These are phyloP conservation scores for Caenorhabditis macrosperma DNA, from an alignment of 2,888 invertebrate genomes.

Conservation along the genomic window DNA sequence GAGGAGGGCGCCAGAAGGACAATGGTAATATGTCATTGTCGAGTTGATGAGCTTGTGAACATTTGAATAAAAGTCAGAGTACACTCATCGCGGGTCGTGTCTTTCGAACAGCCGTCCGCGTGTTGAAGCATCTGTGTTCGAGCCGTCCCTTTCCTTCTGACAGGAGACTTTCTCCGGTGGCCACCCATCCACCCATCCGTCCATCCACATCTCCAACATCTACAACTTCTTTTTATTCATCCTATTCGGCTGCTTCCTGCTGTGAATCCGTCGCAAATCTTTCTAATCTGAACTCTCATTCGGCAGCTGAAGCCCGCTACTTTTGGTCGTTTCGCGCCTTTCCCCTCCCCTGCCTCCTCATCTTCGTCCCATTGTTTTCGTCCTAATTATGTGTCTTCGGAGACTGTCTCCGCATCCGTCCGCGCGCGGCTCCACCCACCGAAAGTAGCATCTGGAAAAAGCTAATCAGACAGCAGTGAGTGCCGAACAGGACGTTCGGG, in stretches of 20 bases:
- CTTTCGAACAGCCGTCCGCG: neutral
- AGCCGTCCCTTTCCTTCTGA: neutral
- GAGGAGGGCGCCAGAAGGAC: slow-evolving; percentile 20
- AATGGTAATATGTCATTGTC: slow-evolving; percentile 45
- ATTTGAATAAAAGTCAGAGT: slow-evolving; percentile 43
- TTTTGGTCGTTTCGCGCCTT: slow-evolving; percentile 43
- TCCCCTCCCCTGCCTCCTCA: slow-evolving; percentile 5
- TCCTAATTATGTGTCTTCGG: slow-evolving; percentile 36
- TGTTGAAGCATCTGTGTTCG: neutral
- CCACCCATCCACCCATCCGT: neutral
- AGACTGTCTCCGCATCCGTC: slow-evolving; percentile 30
- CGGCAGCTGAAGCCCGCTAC: neutral
- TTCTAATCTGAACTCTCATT: slow-evolving; percentile 12
- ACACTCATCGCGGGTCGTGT: neutral
- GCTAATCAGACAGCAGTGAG: slow-evolving; percentile 21
- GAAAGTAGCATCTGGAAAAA: slow-evolving; percentile 43
- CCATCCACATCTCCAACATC: neutral
- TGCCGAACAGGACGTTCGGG: slow-evolving; percentile 31
- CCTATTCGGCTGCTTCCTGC: slow-evolving; percentile 6
- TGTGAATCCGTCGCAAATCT: slow-evolving; percentile 22
- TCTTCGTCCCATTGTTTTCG: slow-evolving; percentile 41
- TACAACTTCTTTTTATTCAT: neutral
- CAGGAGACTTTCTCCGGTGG: neutral
- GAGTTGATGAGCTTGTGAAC: slow-evolving; percentile 52
- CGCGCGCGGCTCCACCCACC: slow-evolving; percentile 1